Evolutionary conservation across 2,113 vertebrate species (phyloP).

Genomic region (Microtus ochrogaster): DNA sequence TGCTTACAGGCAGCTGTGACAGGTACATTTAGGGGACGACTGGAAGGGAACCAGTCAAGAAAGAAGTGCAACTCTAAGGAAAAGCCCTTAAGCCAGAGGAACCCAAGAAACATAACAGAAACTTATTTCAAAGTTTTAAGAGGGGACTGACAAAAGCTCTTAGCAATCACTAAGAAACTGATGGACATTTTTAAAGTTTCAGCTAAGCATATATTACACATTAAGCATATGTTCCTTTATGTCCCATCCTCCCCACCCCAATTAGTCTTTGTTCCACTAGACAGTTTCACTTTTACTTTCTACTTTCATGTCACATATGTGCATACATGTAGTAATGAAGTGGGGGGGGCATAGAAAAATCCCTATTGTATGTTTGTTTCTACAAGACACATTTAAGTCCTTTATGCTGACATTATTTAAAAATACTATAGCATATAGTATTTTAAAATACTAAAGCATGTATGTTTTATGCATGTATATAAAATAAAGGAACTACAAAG

Average conservation of each 20-base stretch:
- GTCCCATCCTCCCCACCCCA: no score
- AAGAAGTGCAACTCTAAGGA: neutral
- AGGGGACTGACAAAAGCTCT: neutral
- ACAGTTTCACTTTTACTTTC: neutral
- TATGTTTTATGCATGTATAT: neutral
- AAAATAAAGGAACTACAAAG: neutral
- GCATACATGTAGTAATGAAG: neutral
- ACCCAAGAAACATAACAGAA: constrained; percentile 1
- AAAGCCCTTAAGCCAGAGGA: constrained; percentile 31
- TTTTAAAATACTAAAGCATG: neutral
- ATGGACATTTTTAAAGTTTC: neutral
- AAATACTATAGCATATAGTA: no score
- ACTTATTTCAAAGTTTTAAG: neutral
- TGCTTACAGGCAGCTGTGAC: neutral
- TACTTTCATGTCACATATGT: neutral
- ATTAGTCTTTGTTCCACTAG: neutral
- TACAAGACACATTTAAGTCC: no score
- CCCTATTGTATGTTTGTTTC: no score
- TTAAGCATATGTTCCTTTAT: neutral
- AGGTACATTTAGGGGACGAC: neutral
- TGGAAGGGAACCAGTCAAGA: neutral
- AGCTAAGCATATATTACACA: neutral
- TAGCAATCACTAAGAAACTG: neutral
- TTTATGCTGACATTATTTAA: no score
- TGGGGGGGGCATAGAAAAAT: no score